Conservation (phyloP, 2,113 vertebrate genomes). For the Embiotoca jacksoni region DNA sequence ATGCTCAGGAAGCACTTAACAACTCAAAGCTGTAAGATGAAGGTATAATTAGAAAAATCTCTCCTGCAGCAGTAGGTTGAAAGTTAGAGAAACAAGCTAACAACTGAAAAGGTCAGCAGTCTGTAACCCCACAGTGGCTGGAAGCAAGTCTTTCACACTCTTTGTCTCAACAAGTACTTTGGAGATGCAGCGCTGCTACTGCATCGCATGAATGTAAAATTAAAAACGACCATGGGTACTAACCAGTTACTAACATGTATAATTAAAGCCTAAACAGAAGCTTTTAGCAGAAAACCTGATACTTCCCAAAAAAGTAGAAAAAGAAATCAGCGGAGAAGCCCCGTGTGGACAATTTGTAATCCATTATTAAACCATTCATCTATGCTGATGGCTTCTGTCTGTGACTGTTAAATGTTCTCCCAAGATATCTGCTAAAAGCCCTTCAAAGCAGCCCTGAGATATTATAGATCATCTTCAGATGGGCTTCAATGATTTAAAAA, state of each 20-base stretch:
- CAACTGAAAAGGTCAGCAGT: slow-evolving; percentile 49
- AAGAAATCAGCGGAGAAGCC: slow-evolving; percentile 36
- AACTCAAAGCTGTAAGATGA: slow-evolving; percentile 21
- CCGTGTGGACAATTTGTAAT: slow-evolving; percentile 68
- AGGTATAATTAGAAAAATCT: slow-evolving; percentile 49
- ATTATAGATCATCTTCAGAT: slow-evolving; percentile 55
- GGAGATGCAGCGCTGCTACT: background rate
- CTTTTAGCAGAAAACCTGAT: slow-evolving; percentile 31
- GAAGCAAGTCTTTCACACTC: background rate
- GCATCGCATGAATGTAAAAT: background rate
- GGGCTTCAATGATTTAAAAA: slow-evolving; percentile 9
- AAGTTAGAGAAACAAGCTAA: slow-evolving; percentile 37
- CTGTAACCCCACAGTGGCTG: slow-evolving; percentile 8
- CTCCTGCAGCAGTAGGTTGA: slow-evolving; percentile 25
- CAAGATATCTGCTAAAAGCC: slow-evolving; percentile 66
- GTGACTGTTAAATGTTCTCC: slow-evolving; percentile 66
- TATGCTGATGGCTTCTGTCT: slow-evolving; percentile 62
- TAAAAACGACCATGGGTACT: slow-evolving; percentile 4
- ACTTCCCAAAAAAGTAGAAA: slow-evolving; percentile 35
- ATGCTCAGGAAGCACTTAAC: slow-evolving; percentile 58
- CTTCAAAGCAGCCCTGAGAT: slow-evolving; percentile 59
- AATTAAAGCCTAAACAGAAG: slow-evolving; percentile 44
- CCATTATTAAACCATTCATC: slow-evolving; percentile 78
- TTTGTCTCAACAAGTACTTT: slow-evolving; percentile 16
- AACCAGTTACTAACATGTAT: slow-evolving; percentile 23